Evolutionary conservation across 2,797 vertebrate genomes (phyloP), one percentile per base, ranked within the genome.

Genomic region (Xyrichtys novacula): DNA sequence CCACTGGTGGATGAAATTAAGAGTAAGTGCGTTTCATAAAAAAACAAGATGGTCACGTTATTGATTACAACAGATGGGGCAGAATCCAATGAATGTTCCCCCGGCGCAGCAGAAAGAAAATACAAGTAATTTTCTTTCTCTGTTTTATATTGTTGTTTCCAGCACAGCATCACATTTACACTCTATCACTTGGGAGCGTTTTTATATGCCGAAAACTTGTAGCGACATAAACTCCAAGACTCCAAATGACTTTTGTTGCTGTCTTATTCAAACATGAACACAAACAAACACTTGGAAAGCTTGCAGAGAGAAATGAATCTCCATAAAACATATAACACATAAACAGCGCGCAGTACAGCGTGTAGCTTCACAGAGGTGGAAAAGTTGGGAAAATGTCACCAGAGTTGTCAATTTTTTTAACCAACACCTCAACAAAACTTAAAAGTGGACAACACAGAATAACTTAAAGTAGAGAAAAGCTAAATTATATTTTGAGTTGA

Each of bases 1-100:
- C 96, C 97, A 98, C 96, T 99, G 96, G 96, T 96, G 98, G 98
- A 98, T 99, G 98, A 99, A 99, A 99, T 99, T 99, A 99, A 99
- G 97, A 99, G 96, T 98, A 99, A 99, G 97, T 98, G 96, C 96
- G 94, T 98, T 99, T 98, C 97, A 99, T 98, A 98, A 98, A 97
- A 98, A 97, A 97, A 96, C 96, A 98, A 97, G 96, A 98, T 95
- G 96, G 96, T 96, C 94, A 94, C 91, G 95, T 98, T 98, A 99
- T 98, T 99, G 98, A 99, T 98, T 97, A 96, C 96, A 97, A 96
- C 96, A 96, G 96, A 98, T 95, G 96, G 95, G 95, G 93, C 94
- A 92, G 95, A 97, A 96, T 97, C 94, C 94, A 96, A 96, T 96
- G 95, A 97, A 97, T 96, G 96, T 97, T 96, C 96, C 96, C 94